phyloP scores from a whole-genome alignment of 2,113 vertebrate genomes.

The Tor tambroides region DNA sequence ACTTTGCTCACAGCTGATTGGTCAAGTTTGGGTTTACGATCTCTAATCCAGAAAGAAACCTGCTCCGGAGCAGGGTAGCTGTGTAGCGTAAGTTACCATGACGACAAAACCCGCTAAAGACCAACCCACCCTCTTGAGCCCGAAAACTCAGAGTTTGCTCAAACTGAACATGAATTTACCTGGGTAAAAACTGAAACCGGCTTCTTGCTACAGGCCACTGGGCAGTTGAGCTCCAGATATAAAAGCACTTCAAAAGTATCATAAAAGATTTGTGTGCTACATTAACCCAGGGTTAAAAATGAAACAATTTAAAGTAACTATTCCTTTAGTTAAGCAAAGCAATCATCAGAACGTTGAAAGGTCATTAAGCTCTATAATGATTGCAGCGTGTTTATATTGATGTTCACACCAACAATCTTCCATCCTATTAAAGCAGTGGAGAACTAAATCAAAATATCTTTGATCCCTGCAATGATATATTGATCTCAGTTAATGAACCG shows the following conservation, averaged over 20 bases:
- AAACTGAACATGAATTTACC: too few species aligned
- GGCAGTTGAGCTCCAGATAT: not conserved
- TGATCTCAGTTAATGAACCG: constrained; percentile 10
- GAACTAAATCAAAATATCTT: not conserved
- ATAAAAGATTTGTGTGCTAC: not conserved
- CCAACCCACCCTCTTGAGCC: too few species aligned
- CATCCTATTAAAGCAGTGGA: not conserved
- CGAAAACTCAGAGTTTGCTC: too few species aligned
- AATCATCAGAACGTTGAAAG: not conserved
- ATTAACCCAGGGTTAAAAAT: not conserved
- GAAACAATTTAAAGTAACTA: not conserved
- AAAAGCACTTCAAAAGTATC: not conserved
- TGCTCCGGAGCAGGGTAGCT: too few species aligned
- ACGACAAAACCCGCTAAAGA: too few species aligned
- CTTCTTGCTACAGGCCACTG: too few species aligned
- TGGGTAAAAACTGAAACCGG: too few species aligned
- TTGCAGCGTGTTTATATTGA: not conserved
- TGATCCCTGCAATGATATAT: not conserved
- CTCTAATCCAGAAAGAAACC: too few species aligned
- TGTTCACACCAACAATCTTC: not conserved
- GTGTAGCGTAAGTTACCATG: too few species aligned
- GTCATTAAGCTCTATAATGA: not conserved
- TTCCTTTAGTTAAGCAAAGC: not conserved
- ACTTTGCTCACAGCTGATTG: too few species aligned
- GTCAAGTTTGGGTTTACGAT: too few species aligned